A percentile compares a stretch with the other conserved stretches of the same genome.
Evolutionary conservation across 2,113 vertebrate genomes (phyloP).

Genomic region (Arenaria interpres): DNA sequence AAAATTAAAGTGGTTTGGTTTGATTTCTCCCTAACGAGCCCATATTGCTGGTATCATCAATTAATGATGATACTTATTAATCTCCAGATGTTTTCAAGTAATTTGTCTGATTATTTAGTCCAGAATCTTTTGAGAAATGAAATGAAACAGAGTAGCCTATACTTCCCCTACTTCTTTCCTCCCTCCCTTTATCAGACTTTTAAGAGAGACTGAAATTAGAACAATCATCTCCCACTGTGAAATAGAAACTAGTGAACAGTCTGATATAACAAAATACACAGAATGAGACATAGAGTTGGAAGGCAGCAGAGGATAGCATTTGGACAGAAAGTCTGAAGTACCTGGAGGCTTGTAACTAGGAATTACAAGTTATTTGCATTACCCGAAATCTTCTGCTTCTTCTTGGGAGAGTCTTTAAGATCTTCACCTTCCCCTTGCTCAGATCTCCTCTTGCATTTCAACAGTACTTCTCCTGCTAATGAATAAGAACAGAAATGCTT

Average conservation of each 20-base stretch:
- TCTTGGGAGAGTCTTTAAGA: slow-evolving; percentile 69
- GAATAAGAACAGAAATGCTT: slow-evolving; percentile 23
- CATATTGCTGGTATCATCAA: background rate
- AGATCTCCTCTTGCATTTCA: slow-evolving; percentile 73
- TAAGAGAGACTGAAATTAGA: background rate
- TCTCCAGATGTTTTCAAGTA: background rate
- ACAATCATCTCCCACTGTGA: background rate
- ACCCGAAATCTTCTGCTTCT: slow-evolving; percentile 77
- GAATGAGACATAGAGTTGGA: background rate
- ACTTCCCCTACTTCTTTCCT: background rate
- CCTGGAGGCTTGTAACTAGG: background rate
- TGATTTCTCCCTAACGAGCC: background rate
- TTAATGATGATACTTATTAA: background rate
- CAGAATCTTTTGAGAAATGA: background rate
- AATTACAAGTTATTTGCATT: slow-evolving; percentile 14
- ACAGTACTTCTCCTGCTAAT: slow-evolving; percentile 3
- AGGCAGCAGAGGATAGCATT: background rate
- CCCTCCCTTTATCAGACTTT: background rate
- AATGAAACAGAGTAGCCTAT: background rate
- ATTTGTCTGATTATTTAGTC: background rate
- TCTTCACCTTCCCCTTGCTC: slow-evolving; percentile 66
- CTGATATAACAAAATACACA: background rate
- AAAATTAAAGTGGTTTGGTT: background rate
- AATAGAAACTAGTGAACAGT: background rate
- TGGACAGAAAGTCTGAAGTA: background rate